Evolutionary conservation across 2,888 invertebrate genomes (phyloP), one percentile per base, ranked within the genome.

Genomic region (Plebejus melissa): DNA sequence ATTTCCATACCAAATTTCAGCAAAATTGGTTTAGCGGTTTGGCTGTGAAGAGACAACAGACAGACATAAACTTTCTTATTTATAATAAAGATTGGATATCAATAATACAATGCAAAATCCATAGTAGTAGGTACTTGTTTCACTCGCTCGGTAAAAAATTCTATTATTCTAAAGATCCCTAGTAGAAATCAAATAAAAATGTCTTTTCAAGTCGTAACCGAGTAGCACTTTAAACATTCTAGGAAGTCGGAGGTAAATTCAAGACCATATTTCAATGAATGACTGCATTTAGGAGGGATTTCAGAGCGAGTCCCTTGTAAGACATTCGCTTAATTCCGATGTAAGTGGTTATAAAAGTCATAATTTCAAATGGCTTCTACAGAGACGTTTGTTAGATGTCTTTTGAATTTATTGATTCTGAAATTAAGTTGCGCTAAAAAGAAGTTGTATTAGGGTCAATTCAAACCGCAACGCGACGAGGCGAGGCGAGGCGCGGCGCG

Each of bases 241-340:
- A 22, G 28, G 36, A 36, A 5, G 65, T 32, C 60, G 28, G 60
- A 11, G 11, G 9, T 60, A 60, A 11, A 60, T 65, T 36, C 65
- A 65, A 65, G 65, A 16, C 32, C 32, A 65, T 65, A 16, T 65
- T 65, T 65, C 32, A 65, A 32, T 65, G 65, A 16, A 1, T 32
- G 11, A 65, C 65, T 65, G 65, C 32, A 65, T 65, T 65, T 65
- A 36, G 65, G 65, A 9, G 65, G 65, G 65, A 36, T 36, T 65
- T 65, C 13, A 4, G 13, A 65, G 32, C 65, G 5, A 41, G 9
- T 65, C 65, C 28, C 65, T 32, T 65, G 65, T 32, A 36, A 36
- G 65, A 65, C 65, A 65, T 65, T 65, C 11, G 13, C 65, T 65
- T 32, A 65, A 13, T 65, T 65, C 32, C 65, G 2, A 65, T 65